Evolutionary conservation across 2,888 invertebrate genomes (phyloP).

Genomic region (Archips crataeganus): DNA sequence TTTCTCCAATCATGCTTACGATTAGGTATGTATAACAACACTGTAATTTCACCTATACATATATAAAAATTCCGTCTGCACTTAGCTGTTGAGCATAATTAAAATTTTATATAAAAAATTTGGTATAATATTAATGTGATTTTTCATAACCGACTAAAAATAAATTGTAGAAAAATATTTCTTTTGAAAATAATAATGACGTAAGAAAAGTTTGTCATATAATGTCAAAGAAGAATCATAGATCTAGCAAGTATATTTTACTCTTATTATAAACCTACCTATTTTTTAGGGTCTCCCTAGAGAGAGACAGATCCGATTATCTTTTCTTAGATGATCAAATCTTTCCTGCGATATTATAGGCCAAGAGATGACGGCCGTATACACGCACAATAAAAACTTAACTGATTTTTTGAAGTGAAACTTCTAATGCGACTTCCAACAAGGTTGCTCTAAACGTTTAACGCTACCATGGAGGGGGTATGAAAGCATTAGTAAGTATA

Average conservation of each 20-base stretch:
- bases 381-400: too few relatives aligned
- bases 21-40: conserved; percentile 40
- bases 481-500: too few relatives aligned
- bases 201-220: not conserved
- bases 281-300: too few relatives aligned
- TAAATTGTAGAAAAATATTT: not conserved
- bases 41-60: conserved; percentile 57
- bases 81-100: not conserved
- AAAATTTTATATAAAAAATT: not conserved
- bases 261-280: not conserved
- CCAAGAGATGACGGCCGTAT: not conserved
- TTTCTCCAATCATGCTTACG: conserved; percentile 61
- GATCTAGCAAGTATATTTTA: not conserved
- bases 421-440: too few relatives aligned
- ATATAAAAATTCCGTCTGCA: not conserved
- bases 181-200: not conserved
- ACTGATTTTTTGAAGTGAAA: not conserved
- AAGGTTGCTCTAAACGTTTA: too few relatives aligned
- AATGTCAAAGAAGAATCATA: conserved; percentile 13
- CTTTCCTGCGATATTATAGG: not conserved
- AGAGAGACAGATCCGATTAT: not conserved
- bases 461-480: too few relatives aligned
- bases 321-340: not conserved
- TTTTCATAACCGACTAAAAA: conserved; percentile 19
- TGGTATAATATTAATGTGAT: not conserved